Base-by-base conservation (phyloP, 92 coral and sea anemone species). In the Paramuricea clavata region DNA sequence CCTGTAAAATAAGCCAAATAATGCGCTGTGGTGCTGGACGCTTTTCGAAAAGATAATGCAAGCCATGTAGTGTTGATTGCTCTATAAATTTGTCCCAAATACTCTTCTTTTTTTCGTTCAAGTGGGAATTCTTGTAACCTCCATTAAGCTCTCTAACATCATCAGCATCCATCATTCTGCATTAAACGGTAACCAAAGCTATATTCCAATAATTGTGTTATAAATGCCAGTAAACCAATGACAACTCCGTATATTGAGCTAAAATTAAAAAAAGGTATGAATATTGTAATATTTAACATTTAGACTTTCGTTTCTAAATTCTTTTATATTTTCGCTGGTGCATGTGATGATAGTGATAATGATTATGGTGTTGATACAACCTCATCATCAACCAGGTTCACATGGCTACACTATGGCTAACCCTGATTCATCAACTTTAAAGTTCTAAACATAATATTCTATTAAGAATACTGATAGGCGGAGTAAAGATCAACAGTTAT, bases 61-160 rank as follows among this genome's bases (percentile, higher is more conserved):
- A 49, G n/a, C 81, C 81, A 44, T 74, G 81, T 25, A 74, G 81
- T 25, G 81, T 74, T 16, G 61, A 44, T 16, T 74, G 57, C 10
- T 16, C 15, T 19, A 49, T 28, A 74, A 74, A 74, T 7, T 74
- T n/a, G 17, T 49, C 26, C 59, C 57, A 47, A 74, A 74, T 74
- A 36, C 81, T 74, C 21, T 74, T 25, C 12, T 35, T 74, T 47
- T 74, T 74, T n/a, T 65, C n/a, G 27, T 65, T 65, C n/a, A 28
- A 65, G 17, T 28, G 72, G n/a, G 35, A 13, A 16, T 27, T 27
- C 1, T 33, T 16, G 39, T 65, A 65, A 11, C 72, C 39, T 16
- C 72, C 72, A 65, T 65, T 65, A 28, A 31, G 31, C 7, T 65
- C 72, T 26, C 11, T 65, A 28, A 65, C 39, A 31, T 65, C 72